Base-by-base conservation (phyloP, 1,140 invertebrate genomes). In the Atta colombica region DNA sequence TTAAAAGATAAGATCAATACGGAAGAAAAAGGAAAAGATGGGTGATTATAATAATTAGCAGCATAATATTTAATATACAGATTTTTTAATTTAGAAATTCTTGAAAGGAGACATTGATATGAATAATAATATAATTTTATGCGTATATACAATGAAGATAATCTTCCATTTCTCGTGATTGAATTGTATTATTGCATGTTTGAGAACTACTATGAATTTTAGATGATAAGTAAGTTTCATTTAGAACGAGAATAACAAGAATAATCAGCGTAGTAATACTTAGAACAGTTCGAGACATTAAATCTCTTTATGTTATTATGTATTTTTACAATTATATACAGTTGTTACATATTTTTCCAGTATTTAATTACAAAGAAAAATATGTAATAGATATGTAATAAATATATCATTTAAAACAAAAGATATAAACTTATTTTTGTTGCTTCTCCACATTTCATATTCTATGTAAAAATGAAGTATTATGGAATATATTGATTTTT, bases 41-140 rank as follows among this genome's bases (percentile, higher is more conserved):
- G 74, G 60, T 66, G 51, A 45, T 77, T 77, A 28, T 51, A 90
- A 90, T 84, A 90, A 89, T 21, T 61, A 49, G 74, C 53, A 58
- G 25, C 77, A 25, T 60, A 87, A 60, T 89, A 90, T 94, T 94
- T 92, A 93, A 75, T 60, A 93, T 94, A 94, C 93, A 94, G 92
- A 89, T 80, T 93, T 94, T 94, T 94, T 94, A 94, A 94, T 94
- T 94, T 94, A 94, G 93, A 94, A 94, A 94, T 94, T 90, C 85
- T 94, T 94, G 88, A 94, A 93, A 94, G 91, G 92, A 94, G 94
- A 94, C 93, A 94, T 92, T 94, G 94, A 94, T 94, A 94, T 94
- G 91, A 93, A 94, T 94, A 93, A 94, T 94, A 94, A 94, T 94
- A 94, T 94, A 93, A 93, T 93, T 69, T 69, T 90, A 88, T 93